Evolutionary conservation across 1,140 invertebrate species (phyloP).

Genomic region (Drosophila sp.): DNA sequence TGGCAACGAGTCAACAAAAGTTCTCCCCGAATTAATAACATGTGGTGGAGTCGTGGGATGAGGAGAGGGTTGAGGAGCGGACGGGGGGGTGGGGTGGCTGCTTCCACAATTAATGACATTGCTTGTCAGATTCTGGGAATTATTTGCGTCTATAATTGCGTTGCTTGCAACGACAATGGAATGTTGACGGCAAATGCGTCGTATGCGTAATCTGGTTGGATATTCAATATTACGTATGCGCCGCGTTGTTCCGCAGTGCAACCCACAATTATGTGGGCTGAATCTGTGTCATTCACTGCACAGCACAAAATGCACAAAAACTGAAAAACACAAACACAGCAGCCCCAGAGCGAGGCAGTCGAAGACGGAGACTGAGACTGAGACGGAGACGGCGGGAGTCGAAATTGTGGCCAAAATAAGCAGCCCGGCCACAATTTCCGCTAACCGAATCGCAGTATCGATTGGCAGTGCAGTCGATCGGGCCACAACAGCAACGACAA

Average conservation of each 20-base stretch:
- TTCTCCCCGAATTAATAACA: background rate
- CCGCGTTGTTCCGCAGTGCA: slow-evolving; percentile 25
- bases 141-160: slow-evolving; percentile 16
- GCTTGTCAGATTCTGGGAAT: slow-evolving; percentile 2
- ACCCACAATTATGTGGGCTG: slow-evolving; percentile 46
- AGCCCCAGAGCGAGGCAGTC: background rate
- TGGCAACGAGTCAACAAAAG: background rate
- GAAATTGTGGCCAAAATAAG: background rate
- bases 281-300: slow-evolving; percentile 44
- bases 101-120: background rate
- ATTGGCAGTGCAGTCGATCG: slow-evolving; percentile 21
- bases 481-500: slow-evolving; percentile 4
- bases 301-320: too few species aligned
- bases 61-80: too few species aligned
- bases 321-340: background rate
- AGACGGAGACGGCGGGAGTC: background rate
- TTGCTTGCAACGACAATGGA: slow-evolving; percentile 2
- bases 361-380: background rate
- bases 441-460: slow-evolving; percentile 29
- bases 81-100: background rate
- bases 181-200: slow-evolving; percentile 31
- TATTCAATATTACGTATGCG: slow-evolving; percentile 42
- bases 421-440: slow-evolving; percentile 36
- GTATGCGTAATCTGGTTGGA: slow-evolving; percentile 57
- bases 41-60: background rate